Evolutionary conservation across 2,888 invertebrate genomes (phyloP), one percentile per base, ranked within the genome.

Genomic region (Apotomis turbidana): DNA sequence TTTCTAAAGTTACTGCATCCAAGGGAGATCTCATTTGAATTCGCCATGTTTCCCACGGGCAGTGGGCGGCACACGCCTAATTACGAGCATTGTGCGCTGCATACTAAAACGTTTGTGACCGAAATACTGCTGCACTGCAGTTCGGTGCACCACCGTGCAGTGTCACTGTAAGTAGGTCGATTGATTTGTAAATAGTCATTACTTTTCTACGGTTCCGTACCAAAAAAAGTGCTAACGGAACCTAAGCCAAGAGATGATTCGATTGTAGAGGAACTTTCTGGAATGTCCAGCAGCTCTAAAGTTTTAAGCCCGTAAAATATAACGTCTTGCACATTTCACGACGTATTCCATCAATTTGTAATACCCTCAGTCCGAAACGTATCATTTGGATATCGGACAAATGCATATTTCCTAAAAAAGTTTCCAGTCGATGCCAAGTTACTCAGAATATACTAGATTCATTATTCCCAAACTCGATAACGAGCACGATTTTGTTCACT

Each of bases 81-180:
- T 79, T 79, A 79, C 74, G 58, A 70, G 74, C 76, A 77, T 77
- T 78, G 79, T 79, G 75, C 70, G 51, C 55, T 55, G 67, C 74
- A 73, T 73, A 73, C 72, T 71, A 74, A 74, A 75, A 58, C 68
- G 69, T 27, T 74, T 76, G 78, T 77, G 78, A 79, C 78, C 75
- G 69, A 78, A 77, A 78, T 76, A 75, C 76, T 46, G 54, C 44
- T 55, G 15, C 46, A 49, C 57, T 57, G 69, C 62, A 57, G 46
- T 70, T 57, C 58, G 63, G 51, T 57, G 63, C 46, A 44, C 27
- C 27, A 2, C 27, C 1, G 27, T 41, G 41, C 41, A 6, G 52
- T 55, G 55, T 55, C 51, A 57, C 57, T 49, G 44, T 70, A 63
- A 63, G 38, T 70, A 70, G 70, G 63, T 63, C 57, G 70, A 15